Conservation (phyloP, 2,113 vertebrate species). For the Ia io region DNA sequence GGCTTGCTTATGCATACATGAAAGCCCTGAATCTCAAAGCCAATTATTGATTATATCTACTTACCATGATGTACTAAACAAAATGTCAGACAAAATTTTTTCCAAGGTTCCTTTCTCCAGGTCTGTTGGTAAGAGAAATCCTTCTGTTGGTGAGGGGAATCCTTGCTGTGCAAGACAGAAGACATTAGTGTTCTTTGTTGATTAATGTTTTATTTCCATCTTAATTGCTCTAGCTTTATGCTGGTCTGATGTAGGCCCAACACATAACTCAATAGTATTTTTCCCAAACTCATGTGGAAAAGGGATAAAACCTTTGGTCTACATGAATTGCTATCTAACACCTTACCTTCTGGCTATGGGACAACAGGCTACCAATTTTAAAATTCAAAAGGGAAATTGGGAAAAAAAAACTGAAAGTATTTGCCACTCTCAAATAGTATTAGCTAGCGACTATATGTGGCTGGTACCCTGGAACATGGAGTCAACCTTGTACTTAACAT, state of each 20-base stretch:
- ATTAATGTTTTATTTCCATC: not conserved
- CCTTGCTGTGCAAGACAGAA: not conserved
- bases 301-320: not conserved
- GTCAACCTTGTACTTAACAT: not conserved
- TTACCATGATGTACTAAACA: slow-evolving; percentile 21
- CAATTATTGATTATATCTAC: slow-evolving; percentile 35
- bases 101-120: not conserved
- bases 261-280: not conserved
- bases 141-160: not conserved
- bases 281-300: not conserved
- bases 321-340: not conserved
- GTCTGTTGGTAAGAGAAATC: not conserved
- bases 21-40: not conserved
- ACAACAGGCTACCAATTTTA: not conserved
- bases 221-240: slow-evolving; percentile 3
- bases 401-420: not conserved
- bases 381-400: slow-evolving; percentile 35
- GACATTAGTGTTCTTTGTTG: not conserved
- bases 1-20: not conserved
- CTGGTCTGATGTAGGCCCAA: not conserved
- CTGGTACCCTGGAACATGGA: not conserved
- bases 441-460: not conserved
- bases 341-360: not conserved
- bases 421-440: not conserved
- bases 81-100: slow-evolving; percentile 3